A percentile compares a stretch with the other conserved stretches of the same genome.
Evolutionary conservation across 2,113 vertebrate genomes (phyloP).

Genomic region (Salvelinus sp.): DNA sequence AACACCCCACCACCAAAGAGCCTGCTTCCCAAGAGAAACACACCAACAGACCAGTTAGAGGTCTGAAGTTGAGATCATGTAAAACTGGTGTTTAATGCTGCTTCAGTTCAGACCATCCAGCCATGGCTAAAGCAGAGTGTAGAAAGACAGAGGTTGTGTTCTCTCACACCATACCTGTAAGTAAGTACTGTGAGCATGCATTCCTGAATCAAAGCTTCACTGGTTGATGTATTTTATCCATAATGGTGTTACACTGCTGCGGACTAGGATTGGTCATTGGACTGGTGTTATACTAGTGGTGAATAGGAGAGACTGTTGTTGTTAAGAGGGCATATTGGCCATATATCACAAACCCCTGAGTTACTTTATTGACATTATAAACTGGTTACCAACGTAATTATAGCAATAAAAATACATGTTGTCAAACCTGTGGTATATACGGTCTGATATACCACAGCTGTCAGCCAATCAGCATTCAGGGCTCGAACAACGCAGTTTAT

Average conservation of each 20-base stretch:
- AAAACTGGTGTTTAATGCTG: conserved; percentile 2
- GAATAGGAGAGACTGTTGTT: conserved; percentile 39
- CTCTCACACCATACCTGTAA: conserved; percentile 32
- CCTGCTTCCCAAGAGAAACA: conserved; percentile 25
- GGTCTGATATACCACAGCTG: too few relatives aligned
- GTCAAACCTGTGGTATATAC: too few relatives aligned
- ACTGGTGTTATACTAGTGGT: background rate
- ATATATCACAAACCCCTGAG: too few relatives aligned
- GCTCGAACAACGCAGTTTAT: conserved; percentile 66
- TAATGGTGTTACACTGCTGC: conserved; percentile 42
- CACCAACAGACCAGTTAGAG: conserved; percentile 49
- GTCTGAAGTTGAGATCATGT: conserved; percentile 28
- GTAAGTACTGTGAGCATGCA: conserved; percentile 60
- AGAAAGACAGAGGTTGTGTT: conserved; percentile 13
- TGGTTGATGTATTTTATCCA: conserved; percentile 46
- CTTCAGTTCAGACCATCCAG: conserved; percentile 50
- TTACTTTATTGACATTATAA: too few relatives aligned
- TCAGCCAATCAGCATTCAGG: conserved; percentile 11
- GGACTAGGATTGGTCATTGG: too few relatives aligned
- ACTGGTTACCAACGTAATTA: too few relatives aligned
- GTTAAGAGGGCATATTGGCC: conserved; percentile 52
- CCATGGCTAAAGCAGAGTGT: conserved; percentile 40
- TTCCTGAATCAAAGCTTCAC: conserved; percentile 37
- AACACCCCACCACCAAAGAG: background rate
- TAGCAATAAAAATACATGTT: too few relatives aligned